Conservation (phyloP, 2,888 invertebrate species). For the Argyra leucocephala region DNA sequence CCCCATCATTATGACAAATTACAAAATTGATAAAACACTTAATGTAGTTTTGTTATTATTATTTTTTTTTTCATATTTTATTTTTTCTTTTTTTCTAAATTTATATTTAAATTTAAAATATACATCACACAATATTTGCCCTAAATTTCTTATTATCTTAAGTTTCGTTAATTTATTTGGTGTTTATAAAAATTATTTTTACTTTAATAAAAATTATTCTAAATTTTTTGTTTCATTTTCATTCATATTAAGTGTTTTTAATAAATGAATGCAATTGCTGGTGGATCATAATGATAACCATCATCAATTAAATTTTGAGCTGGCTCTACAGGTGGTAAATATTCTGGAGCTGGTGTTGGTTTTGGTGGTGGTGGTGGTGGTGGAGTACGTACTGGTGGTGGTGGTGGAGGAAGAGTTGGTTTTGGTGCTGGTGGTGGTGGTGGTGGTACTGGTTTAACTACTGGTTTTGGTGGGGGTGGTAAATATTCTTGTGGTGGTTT, state of each 20-base stretch:
- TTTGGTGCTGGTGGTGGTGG: neutral
- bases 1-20: no score
- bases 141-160: no score
- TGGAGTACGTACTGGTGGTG: neutral
- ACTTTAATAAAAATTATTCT: no score
- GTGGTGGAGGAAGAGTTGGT: neutral
- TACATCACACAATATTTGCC: no score
- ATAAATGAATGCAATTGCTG: neutral
- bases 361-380: neutral
- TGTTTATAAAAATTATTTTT: no score
- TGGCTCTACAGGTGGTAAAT: neutral
- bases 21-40: no score
- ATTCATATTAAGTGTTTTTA: neutral
- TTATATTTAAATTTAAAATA: no score
- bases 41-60: no score
- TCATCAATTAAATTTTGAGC: neutral
- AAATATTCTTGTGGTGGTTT: neutral
- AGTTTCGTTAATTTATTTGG: no score
- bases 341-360: neutral
- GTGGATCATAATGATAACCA: neutral
- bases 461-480: neutral
- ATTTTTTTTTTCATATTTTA: no score
- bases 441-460: neutral
- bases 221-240: no score
- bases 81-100: no score